Evolutionary conservation across 1,140 invertebrate species (phyloP).

Genomic region (Agraylea sexmaculata): DNA sequence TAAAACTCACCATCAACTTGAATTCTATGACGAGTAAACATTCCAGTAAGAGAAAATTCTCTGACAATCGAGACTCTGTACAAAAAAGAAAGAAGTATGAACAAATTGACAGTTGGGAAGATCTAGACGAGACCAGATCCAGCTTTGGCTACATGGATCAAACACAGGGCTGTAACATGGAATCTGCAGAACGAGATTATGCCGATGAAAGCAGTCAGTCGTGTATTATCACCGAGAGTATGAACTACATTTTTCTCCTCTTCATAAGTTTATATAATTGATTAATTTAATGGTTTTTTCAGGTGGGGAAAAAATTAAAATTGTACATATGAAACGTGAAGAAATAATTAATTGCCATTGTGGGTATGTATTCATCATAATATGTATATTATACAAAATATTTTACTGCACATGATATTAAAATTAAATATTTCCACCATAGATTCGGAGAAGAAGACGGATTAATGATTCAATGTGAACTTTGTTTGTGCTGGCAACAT

Average conservation of each 20-base stretch:
- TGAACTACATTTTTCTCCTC: conserved; percentile 5
- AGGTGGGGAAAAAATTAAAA: conserved; percentile 50
- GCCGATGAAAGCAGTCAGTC: conserved; percentile 13
- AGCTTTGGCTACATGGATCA: conserved; percentile 16
- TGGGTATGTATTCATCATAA: conserved; percentile 26
- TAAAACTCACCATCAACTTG: too few relatives aligned
- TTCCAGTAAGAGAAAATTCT: conserved; percentile 8
- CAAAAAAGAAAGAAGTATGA: neutral
- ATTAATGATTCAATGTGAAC: conserved; percentile 89
- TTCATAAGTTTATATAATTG: conserved; percentile 8
- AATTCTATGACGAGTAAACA: too few relatives aligned
- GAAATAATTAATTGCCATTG: conserved; percentile 85
- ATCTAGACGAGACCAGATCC: conserved; percentile 18
- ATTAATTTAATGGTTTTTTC: conserved; percentile 11
- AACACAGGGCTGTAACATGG: neutral
- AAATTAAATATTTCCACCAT: conserved; percentile 4
- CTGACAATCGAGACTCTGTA: neutral
- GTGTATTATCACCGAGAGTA: conserved; percentile 17
- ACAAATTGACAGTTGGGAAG: conserved; percentile 8
- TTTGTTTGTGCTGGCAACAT: conserved; percentile 91
- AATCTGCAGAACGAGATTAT: conserved; percentile 1
- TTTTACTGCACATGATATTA: too few relatives aligned
- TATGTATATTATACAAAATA: neutral
- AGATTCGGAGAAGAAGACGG: conserved; percentile 76
- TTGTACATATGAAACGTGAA: conserved; percentile 54